Evolutionary conservation across 2,797 vertebrate species (phyloP), one percentile per base, ranked within the genome.

Genomic region (Paratrypauchen microcephalus): DNA sequence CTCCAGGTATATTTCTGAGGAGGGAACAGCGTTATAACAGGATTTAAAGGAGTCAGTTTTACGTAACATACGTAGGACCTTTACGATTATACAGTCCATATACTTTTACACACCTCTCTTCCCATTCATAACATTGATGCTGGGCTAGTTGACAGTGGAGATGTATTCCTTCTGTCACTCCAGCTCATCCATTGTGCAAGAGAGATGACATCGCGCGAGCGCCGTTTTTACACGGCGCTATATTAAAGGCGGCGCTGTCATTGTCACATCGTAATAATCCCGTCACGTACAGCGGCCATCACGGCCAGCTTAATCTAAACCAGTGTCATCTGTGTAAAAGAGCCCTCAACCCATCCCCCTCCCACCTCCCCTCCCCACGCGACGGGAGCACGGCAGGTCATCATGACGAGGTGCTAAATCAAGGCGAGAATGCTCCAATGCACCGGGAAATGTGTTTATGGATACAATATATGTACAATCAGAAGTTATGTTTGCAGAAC

Each of bases 241-340:
- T 50, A 50, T 50, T 65, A 52, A 65, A 65, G 18, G 15, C 36
- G 36, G n/a, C 60, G 2, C 16, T 6, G 63, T 65, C 63, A 30
- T 5, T 65, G 63, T 65, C 63, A 30, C 11, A 65, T 50, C n/a
- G 23, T 48, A 24, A 64, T 64, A 50, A 28, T 65, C 63, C 28
- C 16, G 47, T 18, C 18, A 12, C 24, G 45, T 65, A 52, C 30
- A 16, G 50, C 47, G 47, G 63, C 47, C 24, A n/a, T 28, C 45
- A 52, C 8, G 1, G 1, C 2, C 12, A 23, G 15, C 39, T 19
- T 65, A 65, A 65, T 65, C 63, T 65, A 65, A 65, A 65, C n/a
- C 24, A n/a, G 45, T 65, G 63, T 50, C 24, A 28, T 50, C 9
- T 2, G 45, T 18, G 61, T 26, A 47, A 64, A 62, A 62, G 39